Conservation (phyloP, 2,888 invertebrate genomes). For the Drosophila maculinotata region DNA sequence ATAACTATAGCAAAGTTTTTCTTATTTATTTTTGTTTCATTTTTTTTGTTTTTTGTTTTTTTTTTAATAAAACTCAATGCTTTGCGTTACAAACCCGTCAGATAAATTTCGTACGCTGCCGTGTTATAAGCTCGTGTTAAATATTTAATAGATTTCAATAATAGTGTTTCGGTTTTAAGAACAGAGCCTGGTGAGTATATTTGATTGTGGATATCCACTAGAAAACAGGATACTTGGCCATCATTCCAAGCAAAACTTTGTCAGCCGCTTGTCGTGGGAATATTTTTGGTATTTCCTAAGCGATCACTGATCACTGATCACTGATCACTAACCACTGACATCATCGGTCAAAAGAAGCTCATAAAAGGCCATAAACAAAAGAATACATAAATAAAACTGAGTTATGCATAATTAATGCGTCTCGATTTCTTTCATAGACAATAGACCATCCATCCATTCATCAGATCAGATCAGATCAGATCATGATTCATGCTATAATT, state of each 20-base stretch:
- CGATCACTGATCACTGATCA: not conserved
- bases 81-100: slow-evolving; percentile 58
- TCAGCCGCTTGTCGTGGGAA: slow-evolving; percentile 8
- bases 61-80: slow-evolving; percentile 57
- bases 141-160: slow-evolving; percentile 1
- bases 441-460: slow-evolving; percentile 10
- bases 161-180: too few relatives aligned
- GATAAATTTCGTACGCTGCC: slow-evolving; percentile 62
- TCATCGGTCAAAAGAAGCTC: slow-evolving; percentile 35
- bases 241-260: not conserved
- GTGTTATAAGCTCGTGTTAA: slow-evolving; percentile 38
- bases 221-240: not conserved
- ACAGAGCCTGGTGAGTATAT: not conserved
- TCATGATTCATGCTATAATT: slow-evolving; percentile 46
- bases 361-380: slow-evolving; percentile 25
- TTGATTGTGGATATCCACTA: not conserved
- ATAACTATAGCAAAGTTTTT: slow-evolving; percentile 48
- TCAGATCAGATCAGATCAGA: slow-evolving; percentile 5
- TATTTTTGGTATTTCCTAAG: not conserved
- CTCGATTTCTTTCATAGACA: slow-evolving; percentile 44
- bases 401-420: slow-evolving; percentile 57
- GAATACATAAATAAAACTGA: slow-evolving; percentile 43
- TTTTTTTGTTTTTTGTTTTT: slow-evolving; percentile 9
- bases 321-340: slow-evolving; percentile 19
- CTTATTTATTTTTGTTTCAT: slow-evolving; percentile 31